Evolutionary conservation across 2,888 invertebrate genomes (phyloP).

Genomic region (Silvanus unidentatus): DNA sequence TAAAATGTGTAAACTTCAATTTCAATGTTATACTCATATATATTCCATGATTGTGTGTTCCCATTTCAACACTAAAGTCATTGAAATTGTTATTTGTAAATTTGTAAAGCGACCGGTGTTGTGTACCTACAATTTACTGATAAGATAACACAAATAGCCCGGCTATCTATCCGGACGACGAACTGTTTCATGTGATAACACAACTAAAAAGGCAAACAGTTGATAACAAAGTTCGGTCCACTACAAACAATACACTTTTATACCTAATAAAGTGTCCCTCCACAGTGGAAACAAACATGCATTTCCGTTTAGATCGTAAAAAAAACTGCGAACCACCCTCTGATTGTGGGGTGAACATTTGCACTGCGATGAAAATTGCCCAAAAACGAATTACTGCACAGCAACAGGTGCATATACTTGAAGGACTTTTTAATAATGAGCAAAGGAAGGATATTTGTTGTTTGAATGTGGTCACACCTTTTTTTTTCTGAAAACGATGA

Average conservation of each 20-base stretch:
- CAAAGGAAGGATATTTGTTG: too few relatives aligned
- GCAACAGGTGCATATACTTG: constrained; percentile 3
- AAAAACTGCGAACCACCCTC: neutral
- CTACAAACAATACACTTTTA: constrained; percentile 18
- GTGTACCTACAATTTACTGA: constrained; percentile 18
- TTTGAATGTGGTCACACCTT: too few relatives aligned
- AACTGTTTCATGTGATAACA: constrained; percentile 22
- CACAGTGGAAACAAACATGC: neutral
- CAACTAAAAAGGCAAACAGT: constrained; percentile 35
- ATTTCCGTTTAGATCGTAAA: constrained; percentile 4
- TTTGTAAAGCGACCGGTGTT: constrained; percentile 26
- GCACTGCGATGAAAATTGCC: neutral
- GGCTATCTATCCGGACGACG: constrained; percentile 35
- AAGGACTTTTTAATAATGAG: neutral
- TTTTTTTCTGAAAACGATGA: too few relatives aligned
- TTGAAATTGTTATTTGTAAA: constrained; percentile 1
- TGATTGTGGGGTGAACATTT: constrained; percentile 1
- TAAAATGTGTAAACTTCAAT: too few relatives aligned
- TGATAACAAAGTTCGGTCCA: constrained; percentile 34
- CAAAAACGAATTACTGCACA: neutral
- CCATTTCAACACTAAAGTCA: too few relatives aligned
- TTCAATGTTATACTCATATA: too few relatives aligned
- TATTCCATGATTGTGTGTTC: too few relatives aligned
- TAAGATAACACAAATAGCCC: constrained; percentile 36
- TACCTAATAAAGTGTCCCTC: neutral